Evolutionary conservation across 2,797 vertebrate species (phyloP), one percentile per base, ranked within the genome.

Genomic region (Remorina albescens): DNA sequence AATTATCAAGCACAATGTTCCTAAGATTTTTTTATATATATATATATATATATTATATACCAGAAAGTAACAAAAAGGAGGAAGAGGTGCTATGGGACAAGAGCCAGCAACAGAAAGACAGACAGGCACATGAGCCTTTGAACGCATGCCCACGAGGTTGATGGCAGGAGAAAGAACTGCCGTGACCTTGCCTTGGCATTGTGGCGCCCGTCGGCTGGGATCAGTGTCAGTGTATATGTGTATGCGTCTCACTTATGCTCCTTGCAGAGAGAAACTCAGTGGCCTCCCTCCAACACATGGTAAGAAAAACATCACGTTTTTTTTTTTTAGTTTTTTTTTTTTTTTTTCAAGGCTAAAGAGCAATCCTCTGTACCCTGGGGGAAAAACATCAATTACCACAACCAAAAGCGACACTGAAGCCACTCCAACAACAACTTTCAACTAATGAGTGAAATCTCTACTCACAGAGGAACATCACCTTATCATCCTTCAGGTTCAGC

Each of bases 121-220:
- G 78, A 65, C 74, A 57, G 65, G 39, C 51, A 30, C 46, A 47
- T 41, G 53, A 76, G 78, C 65, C 78, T 87, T 86, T 90, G 84
- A 91, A 87, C 85, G 57, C 63, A 9, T 60, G 83, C 68, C 85
- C 78, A 74, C 67, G 77, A 88, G 84, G 86, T 68, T 65, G 81
- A 74, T 61, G 59, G 80, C 81, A 54, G 85, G 88, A 82, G 39
- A 67, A 67, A 58, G 60, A 67, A 59, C 85, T 64, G 84, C 61
- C 15, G 9, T 59, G 83, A 92, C 87, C 91, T 89, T 86, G 83
- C 55, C 55, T 83, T 74, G 76, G 77, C 83, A 75, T 84, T 58
- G 75, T 71, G 83, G 72, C 76, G 76, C 61, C 80, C 68, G 62
- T 86, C 87, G 80, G 78, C 74, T 76, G 77, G 73, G 39, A 87